Conservation (phyloP, 2,797 vertebrate species). For the Tarsius wallacei region DNA sequence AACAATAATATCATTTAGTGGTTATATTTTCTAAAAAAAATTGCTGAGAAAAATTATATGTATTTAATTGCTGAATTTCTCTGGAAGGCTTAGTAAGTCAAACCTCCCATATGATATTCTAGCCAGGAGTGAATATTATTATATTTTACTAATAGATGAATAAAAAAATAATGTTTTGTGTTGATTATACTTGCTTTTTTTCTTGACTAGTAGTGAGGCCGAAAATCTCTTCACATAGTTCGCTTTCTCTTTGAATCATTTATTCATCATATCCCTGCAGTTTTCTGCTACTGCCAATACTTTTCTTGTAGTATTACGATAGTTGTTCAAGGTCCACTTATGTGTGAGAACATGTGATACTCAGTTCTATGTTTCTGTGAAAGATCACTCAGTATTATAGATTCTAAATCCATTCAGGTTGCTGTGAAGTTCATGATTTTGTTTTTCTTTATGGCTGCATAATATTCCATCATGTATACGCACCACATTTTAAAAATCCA, state of each 20-base stretch:
- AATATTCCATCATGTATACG: too few relatives aligned
- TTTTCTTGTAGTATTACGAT: too few relatives aligned
- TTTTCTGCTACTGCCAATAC: too few relatives aligned
- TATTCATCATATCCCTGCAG: neutral
- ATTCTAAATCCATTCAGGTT: too few relatives aligned
- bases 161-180: neutral
- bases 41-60: neutral
- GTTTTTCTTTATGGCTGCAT: too few relatives aligned
- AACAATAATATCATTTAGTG: neutral
- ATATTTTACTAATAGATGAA: neutral
- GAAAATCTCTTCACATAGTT: neutral
- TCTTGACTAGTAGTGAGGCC: neutral
- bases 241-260: neutral
- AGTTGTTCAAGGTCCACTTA: too few relatives aligned
- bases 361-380: too few relatives aligned
- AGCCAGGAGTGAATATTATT: neutral
- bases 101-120: neutral
- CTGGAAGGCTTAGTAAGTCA: neutral
- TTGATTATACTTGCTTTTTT: neutral
- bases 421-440: too few relatives aligned
- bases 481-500: too few relatives aligned
- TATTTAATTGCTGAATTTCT: neutral
- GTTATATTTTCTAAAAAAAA: neutral
- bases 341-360: too few relatives aligned
- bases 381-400: too few relatives aligned